These are phyloP conservation scores for Perca fluviatilis DNA, from an alignment of 2,113 vertebrate genomes.

Conservation along the genomic window DNA sequence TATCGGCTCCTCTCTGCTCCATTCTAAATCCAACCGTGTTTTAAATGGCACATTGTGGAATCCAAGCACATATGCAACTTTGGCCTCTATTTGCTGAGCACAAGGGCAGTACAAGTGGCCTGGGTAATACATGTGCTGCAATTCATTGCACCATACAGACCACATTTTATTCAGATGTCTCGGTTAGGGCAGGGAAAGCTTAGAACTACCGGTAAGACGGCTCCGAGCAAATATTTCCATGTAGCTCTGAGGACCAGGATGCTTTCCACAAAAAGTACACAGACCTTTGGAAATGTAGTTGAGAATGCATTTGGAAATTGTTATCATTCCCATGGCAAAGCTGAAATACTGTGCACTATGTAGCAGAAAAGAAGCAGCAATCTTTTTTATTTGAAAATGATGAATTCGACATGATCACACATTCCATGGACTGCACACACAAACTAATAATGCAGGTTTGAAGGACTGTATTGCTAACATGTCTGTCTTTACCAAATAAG, in stretches of 20 bases:
- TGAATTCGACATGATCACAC: conserved; percentile 25
- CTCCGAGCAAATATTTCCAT: conserved; percentile 54
- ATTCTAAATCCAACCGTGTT: conserved; percentile 13
- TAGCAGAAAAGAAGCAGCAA: not conserved
- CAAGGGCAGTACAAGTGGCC: conserved; percentile 41
- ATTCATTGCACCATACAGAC: conserved; percentile 39
- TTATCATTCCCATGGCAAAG: conserved; percentile 21
- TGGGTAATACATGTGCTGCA: conserved; percentile 53
- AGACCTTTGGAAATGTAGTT: conserved; percentile 33
- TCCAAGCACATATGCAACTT: conserved; percentile 60
- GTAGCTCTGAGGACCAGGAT: conserved; percentile 10
- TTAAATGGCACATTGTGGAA: conserved; percentile 44
- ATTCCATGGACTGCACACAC: not conserved
- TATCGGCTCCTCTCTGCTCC: conserved; percentile 2
- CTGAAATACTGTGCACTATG: not conserved
- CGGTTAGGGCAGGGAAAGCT: conserved; percentile 30
- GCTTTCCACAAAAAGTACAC: conserved; percentile 33
- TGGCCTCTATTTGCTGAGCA: conserved; percentile 69
- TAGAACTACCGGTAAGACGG: conserved; percentile 24
- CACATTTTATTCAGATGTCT: conserved; percentile 55
- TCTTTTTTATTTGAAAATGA: conserved; percentile 23
- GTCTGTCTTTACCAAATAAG: conserved; percentile 36
- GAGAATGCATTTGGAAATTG: conserved; percentile 17
- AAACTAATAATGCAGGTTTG: conserved; percentile 4
- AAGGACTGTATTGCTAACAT: conserved; percentile 52